phyloP scores from a whole-genome alignment of 2,888 invertebrate genomes.

The Drosophila ezoana region DNA sequence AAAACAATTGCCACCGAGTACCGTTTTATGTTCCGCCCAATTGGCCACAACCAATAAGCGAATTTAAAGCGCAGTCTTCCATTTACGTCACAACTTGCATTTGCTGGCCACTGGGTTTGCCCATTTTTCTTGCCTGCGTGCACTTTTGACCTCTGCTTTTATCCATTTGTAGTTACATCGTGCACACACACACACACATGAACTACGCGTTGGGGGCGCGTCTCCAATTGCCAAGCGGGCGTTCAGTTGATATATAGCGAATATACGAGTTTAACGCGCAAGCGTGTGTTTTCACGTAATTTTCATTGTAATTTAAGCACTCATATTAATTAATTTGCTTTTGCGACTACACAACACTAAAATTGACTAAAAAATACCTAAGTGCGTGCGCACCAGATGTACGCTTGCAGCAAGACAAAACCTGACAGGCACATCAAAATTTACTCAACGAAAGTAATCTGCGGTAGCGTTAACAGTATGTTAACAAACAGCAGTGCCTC shows the following conservation, averaged over 20 bases:
- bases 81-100: slow-evolving; percentile 36
- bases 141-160: slow-evolving; percentile 74
- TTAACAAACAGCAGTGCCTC: not conserved
- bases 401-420: slow-evolving; percentile 11
- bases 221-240: slow-evolving; percentile 9
- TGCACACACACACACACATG: slow-evolving; percentile 12
- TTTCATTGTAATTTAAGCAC: slow-evolving; percentile 49
- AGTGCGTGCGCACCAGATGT: slow-evolving; percentile 36
- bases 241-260: slow-evolving; percentile 9
- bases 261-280: slow-evolving; percentile 38
- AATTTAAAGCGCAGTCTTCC: slow-evolving; percentile 5
- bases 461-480: slow-evolving; percentile 2
- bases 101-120: slow-evolving; percentile 21
- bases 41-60: slow-evolving; percentile 16
- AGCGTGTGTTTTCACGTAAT: slow-evolving; percentile 45
- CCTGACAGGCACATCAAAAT: not conserved
- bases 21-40: slow-evolving; percentile 16
- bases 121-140: slow-evolving; percentile 41
- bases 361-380: slow-evolving; percentile 44
- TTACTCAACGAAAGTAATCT: slow-evolving; percentile 8
- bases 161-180: slow-evolving; percentile 36
- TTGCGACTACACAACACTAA: slow-evolving; percentile 38
- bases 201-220: slow-evolving; percentile 35
- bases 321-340: slow-evolving; percentile 56
- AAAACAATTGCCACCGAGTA: slow-evolving; percentile 40